These are phyloP conservation scores for Nicator chloris DNA, from an alignment of 2,113 vertebrate species.

Conservation along the genomic window DNA sequence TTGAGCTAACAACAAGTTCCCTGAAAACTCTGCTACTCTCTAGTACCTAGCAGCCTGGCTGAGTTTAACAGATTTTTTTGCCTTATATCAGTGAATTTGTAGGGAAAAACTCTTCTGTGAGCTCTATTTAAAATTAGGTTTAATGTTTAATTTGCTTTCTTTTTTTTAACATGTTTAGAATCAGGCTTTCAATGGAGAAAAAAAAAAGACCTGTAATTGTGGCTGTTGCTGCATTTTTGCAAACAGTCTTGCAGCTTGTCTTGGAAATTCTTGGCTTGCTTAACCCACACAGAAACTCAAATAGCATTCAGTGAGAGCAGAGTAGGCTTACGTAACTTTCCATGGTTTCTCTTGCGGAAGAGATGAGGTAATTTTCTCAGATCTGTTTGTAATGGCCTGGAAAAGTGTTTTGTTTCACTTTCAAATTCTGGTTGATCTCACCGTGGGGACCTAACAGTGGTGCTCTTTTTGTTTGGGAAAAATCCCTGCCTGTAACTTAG, in stretches of 20 bases:
- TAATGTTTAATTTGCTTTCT: background rate
- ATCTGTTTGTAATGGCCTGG: background rate
- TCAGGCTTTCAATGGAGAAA: background rate
- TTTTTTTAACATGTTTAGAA: background rate
- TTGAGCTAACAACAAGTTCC: background rate
- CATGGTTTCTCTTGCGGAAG: background rate
- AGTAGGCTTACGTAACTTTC: background rate
- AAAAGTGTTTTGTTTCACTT: background rate
- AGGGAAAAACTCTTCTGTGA: background rate
- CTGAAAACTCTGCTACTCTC: background rate
- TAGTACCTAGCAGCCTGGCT: background rate
- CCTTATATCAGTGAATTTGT: background rate
- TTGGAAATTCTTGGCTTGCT: conserved; percentile 9
- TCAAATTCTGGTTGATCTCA: background rate
- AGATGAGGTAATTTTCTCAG: background rate
- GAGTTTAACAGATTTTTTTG: background rate
- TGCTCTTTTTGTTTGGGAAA: background rate
- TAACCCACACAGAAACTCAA: background rate
- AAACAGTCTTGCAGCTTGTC: background rate
- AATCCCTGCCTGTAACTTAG: background rate
- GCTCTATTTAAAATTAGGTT: background rate
- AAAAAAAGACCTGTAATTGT: background rate
- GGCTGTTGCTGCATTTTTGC: background rate
- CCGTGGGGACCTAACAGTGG: background rate
- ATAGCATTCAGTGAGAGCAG: background rate